Evolutionary conservation across 1,140 invertebrate species (phyloP).

Genomic region (Popillia japonica): DNA sequence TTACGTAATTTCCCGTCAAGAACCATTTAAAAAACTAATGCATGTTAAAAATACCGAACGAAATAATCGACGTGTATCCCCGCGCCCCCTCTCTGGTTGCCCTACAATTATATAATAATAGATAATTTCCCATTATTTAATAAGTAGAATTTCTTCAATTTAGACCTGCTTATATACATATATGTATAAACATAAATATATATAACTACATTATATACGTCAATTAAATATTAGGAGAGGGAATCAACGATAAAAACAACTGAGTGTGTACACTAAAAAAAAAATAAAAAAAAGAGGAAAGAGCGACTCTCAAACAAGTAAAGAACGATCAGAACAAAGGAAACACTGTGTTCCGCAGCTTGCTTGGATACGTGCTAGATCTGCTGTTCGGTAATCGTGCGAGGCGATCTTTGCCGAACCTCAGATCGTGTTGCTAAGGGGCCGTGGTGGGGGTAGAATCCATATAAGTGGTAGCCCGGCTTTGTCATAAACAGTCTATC

Average conservation of each 20-base stretch:
- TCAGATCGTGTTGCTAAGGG: background rate
- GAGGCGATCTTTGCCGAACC: background rate
- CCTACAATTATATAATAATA: too few relatives aligned
- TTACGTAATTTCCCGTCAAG: too few relatives aligned
- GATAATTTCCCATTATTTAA: too few relatives aligned
- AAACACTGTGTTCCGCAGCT: background rate
- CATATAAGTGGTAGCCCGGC: background rate
- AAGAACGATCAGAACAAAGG: background rate
- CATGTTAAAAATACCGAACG: too few relatives aligned
- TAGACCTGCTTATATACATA: too few relatives aligned
- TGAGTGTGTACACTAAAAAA: background rate
- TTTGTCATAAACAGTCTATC: constrained; percentile 2
- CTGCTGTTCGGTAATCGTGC: background rate
- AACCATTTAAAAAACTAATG: too few relatives aligned
- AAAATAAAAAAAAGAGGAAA: background rate
- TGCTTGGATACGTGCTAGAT: constrained; percentile 11
- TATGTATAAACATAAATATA: too few relatives aligned
- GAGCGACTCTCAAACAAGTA: constrained; percentile 4
- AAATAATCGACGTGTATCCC: too few relatives aligned
- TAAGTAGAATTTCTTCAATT: too few relatives aligned
- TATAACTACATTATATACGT: background rate
- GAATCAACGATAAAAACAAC: background rate
- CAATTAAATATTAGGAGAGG: constrained; percentile 7
- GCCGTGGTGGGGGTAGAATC: background rate
- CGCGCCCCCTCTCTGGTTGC: too few relatives aligned